Evolutionary conservation across 2,113 vertebrate species (phyloP).

Genomic region (Phodopus roborovskii): DNA sequence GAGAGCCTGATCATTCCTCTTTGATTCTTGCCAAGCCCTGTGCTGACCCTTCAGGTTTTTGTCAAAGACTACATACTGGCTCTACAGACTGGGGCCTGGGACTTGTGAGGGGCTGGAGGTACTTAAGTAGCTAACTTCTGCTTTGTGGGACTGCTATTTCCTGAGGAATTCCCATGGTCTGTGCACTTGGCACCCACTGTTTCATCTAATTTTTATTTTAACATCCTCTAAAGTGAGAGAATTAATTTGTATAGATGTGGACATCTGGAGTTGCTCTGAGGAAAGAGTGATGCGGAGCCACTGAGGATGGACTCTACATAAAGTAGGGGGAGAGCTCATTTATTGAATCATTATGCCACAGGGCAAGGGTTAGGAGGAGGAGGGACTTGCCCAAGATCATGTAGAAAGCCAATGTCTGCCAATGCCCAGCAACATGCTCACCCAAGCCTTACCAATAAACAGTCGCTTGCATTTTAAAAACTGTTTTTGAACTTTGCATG

Average conservation of each 20-base stretch:
- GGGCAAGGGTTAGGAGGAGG: not conserved
- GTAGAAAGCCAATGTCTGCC: not conserved
- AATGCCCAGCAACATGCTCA: not conserved
- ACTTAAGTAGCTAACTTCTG: not conserved
- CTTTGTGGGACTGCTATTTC: not conserved
- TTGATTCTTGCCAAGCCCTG: not conserved
- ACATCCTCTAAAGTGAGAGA: not conserved
- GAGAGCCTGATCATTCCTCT: not conserved
- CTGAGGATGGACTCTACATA: not conserved
- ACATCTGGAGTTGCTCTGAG: not conserved
- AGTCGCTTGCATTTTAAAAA: not conserved
- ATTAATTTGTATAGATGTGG: not conserved
- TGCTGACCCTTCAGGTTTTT: not conserved
- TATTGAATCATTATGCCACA: not conserved
- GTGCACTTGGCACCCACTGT: not conserved
- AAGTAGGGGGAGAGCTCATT: not conserved
- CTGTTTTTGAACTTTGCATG: not conserved
- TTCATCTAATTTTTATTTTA: not conserved
- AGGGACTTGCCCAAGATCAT: not conserved
- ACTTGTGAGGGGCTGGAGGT: not conserved
- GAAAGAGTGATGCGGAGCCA: not conserved
- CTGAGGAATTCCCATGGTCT: not conserved
- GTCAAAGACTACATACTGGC: not conserved
- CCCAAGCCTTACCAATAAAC: not conserved
- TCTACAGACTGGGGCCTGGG: not conserved